Evolutionary conservation across 2,797 vertebrate genomes (phyloP).

Genomic region (Amblyraja radiata): DNA sequence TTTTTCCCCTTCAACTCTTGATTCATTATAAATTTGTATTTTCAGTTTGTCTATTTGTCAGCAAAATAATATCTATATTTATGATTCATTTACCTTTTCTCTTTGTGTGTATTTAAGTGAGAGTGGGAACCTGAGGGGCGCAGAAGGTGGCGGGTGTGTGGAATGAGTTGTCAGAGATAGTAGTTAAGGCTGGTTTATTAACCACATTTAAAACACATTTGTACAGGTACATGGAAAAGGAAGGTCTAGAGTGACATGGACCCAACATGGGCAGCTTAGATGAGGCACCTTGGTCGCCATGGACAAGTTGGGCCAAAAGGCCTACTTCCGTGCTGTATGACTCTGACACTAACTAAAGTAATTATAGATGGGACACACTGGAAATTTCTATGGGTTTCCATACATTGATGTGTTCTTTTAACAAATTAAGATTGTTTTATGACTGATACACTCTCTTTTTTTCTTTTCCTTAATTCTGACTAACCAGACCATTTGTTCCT

Average conservation of each 20-base stretch:
- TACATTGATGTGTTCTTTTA: not conserved
- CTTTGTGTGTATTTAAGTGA: not conserved
- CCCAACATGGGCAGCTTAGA: too few relatives aligned
- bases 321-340: too few relatives aligned
- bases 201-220: too few relatives aligned
- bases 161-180: too few relatives aligned
- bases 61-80: not conserved
- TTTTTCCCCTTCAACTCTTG: not conserved
- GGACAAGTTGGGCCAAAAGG: too few relatives aligned
- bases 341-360: too few relatives aligned
- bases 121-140: too few relatives aligned
- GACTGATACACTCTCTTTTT: not conserved
- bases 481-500: not conserved
- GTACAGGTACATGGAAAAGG: too few relatives aligned
- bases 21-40: not conserved
- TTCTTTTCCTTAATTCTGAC: not conserved
- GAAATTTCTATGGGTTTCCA: not conserved
- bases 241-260: too few relatives aligned
- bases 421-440: not conserved
- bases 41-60: not conserved
- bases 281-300: too few relatives aligned
- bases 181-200: too few relatives aligned
- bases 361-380: not conserved
- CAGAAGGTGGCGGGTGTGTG: too few relatives aligned
- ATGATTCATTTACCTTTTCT: not conserved